A percentile compares a stretch with the other conserved stretches of the same genome.
These are phyloP conservation scores for Paratilapia polleni DNA, from an alignment of 2,113 vertebrate species.

Conservation along the genomic window DNA sequence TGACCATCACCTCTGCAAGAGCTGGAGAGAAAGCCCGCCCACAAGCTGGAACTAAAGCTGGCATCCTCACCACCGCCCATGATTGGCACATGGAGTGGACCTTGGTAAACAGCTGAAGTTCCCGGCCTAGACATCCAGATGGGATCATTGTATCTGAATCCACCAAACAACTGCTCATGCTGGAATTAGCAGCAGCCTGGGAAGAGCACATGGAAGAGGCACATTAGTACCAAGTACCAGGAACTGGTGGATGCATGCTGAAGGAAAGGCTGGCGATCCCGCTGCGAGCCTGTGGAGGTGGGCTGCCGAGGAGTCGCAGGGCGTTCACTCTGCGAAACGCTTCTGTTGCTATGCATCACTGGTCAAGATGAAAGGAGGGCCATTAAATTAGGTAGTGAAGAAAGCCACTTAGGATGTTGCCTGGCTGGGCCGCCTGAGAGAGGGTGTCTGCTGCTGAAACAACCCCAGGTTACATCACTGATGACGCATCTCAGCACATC, in stretches of 20 bases:
- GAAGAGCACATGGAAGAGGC: too few relatives aligned
- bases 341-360: background rate
- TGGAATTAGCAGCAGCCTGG: background rate
- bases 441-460: background rate
- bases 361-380: background rate
- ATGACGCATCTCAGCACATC: background rate
- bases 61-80: too few relatives aligned
- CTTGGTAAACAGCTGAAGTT: background rate
- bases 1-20: too few relatives aligned
- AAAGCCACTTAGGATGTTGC: background rate
- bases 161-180: background rate
- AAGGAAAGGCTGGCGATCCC: background rate
- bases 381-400: background rate
- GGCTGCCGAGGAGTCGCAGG: background rate
- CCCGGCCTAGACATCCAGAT: background rate
- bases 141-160: background rate
- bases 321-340: background rate
- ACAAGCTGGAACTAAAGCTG: too few relatives aligned
- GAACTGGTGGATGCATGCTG: background rate
- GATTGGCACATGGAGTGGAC: too few relatives aligned
- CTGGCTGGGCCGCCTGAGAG: background rate
- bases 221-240: background rate
- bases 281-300: background rate
- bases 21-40: too few relatives aligned
- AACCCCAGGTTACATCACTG: background rate